These are phyloP conservation scores for Poecile montanus DNA, from an alignment of 2,797 vertebrate genomes.

Conservation along the genomic window DNA sequence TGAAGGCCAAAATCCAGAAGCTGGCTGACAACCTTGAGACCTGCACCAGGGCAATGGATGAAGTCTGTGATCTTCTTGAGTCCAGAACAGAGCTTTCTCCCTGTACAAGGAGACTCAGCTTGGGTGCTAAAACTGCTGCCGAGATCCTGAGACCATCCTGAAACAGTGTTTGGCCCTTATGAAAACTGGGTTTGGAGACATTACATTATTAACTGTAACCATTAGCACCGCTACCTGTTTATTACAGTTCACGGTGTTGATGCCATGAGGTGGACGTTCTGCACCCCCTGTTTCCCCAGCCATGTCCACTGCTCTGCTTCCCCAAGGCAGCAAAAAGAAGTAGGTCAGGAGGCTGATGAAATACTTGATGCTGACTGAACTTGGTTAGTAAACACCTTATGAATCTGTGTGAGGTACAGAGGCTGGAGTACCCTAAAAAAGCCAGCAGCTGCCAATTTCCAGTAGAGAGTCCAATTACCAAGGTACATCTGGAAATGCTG, in stretches of 20 bases:
- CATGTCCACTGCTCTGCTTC: background rate
- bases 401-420: background rate
- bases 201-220: background rate
- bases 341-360: background rate
- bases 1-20: conserved; percentile 80
- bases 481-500: conserved; percentile 40
- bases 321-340: background rate
- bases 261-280: fast-evolving
- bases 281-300: background rate
- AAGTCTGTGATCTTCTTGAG: conserved; percentile 75
- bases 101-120: background rate
- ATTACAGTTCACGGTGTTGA: background rate
- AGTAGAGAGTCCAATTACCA: background rate
- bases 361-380: background rate
- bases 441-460: background rate
- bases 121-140: background rate
- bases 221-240: background rate
- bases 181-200: background rate
- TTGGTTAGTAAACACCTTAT: background rate
- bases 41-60: conserved; percentile 76
- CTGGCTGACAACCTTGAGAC: conserved; percentile 76
- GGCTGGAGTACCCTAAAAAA: background rate
- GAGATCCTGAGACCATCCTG: background rate
- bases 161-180: background rate
- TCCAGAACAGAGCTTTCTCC: conserved; percentile 34